A percentile compares a stretch with the other conserved stretches of the same genome.
Conservation (phyloP, 2,113 vertebrate genomes). For the Lagopus muta region DNA sequence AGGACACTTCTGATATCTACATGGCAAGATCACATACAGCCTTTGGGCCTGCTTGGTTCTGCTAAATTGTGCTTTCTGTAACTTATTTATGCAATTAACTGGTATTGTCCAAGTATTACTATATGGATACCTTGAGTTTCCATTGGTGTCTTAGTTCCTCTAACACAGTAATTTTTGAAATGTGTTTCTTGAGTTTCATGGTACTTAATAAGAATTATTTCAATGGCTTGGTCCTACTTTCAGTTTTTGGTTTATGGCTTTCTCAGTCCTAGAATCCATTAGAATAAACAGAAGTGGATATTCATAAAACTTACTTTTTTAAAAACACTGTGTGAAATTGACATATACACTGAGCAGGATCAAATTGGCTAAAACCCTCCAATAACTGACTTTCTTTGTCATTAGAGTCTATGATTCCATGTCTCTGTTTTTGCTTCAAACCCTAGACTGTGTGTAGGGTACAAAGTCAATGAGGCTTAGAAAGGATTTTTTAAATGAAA, state of each 20-base stretch:
- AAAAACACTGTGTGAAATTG: conserved; percentile 25
- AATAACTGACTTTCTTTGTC: background rate
- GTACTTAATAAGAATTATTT: background rate
- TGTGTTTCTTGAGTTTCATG: background rate
- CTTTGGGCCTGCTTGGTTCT: background rate
- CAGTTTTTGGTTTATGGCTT: background rate
- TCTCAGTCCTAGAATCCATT: background rate
- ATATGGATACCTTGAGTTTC: background rate
- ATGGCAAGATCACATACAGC: background rate
- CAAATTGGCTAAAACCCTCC: background rate
- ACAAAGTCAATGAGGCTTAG: conserved; percentile 72
- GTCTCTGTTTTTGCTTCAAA: conserved; percentile 7
- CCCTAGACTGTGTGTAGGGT: background rate
- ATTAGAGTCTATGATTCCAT: background rate
- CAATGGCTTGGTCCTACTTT: background rate
- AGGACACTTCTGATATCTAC: background rate
- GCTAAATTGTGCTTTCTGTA: background rate
- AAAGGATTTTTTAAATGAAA: conserved; percentile 74
- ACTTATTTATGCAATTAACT: background rate
- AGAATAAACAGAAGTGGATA: background rate
- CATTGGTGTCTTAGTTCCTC: background rate
- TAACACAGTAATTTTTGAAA: background rate
- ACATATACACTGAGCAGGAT: background rate
- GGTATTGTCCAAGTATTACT: background rate
- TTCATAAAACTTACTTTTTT: conserved; percentile 46